Evolutionary conservation across 2,888 invertebrate genomes (phyloP), one percentile per base, ranked within the genome.

Genomic region (Orthosia cruda): DNA sequence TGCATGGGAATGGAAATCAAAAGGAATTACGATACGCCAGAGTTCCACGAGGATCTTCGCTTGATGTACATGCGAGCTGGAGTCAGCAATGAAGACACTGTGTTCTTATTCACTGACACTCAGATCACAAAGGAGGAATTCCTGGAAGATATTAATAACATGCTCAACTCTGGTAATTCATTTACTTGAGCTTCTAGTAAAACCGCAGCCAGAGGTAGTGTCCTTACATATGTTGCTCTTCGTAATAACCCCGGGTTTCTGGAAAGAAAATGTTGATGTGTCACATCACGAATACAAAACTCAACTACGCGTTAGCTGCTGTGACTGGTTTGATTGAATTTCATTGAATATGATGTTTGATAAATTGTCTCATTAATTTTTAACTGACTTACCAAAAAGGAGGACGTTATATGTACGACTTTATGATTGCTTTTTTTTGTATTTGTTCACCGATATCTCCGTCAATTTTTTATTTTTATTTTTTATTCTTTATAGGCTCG

Each of bases 51-150:
- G 69, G 99, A 99, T 92, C 93, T 99, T 45, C 97, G 98, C 59
- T 97, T 97, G 76, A 97, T 99, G 93, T 99, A 98, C 92, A 97
- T 98, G 89, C 97, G 97, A 69, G 98, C 99, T 0, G 99, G 99
- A 1, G 97, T 98, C 78, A 91, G 97, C 23, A 97, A 97, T 85
- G 97, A 98, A 77, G 98, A 98, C 76, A 98, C 98, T 0, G 98
- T 98, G 0, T 99, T 99, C 91, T 97, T 99, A 0, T 98, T 99
- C 92, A 98, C 98, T 4, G 99, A 99, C 91, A 98, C 98, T 1
- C 99, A 99, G 95, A 99, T 99, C 86, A 98, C 98, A 0, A 97
- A 98, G 75, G 99, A 99, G 91, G 99, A 98, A 91, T 99, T 99
- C 92, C 95, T 99, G 1, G 99, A 99, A 92, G 99, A 99, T 88